Evolutionary conservation across 2,888 invertebrate species (phyloP), one percentile per base, ranked within the genome.

Genomic region (Agonopterix arenella): DNA sequence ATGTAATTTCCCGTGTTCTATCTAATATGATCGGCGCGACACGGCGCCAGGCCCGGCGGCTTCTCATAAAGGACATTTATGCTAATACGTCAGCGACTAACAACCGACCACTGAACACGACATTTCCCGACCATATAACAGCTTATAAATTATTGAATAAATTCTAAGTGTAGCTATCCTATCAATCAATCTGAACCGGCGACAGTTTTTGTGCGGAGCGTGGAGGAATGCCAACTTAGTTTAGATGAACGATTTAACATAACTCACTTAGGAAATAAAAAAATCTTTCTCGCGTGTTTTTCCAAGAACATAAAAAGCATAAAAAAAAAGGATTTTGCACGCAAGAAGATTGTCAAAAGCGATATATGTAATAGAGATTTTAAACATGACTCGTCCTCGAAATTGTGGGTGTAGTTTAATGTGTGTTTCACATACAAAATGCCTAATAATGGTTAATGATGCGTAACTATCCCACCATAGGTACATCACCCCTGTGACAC

Each of bases 1-100:
- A 72, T 84, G 76, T 82, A 84, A 88, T 86, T 88, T 83, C 77
- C 80, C 76, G 73, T 66, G 76, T 73, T 73, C 68, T 72, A 79
- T 79, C 76, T 83, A 80, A 81, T 80, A 70, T 71, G 80, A 77
- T 70, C 72, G 79, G 72, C 79, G 83, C 79, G 80, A 73, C 80
- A 56, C 72, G 85, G 85, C 86, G 86, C 84, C 84, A 77, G 68
- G 73, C 57, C 59, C 67, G 80, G 68, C 84, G 82, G 83, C 80
- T 76, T 76, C 78, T 73, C 70, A 62, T 70, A 80, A 82, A 82
- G 78, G 76, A 73, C 76, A 62, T 75, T 81, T 80, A 85, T 84
- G 80, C 73, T 82, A 84, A 84, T 84, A 73, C 70, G 63, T 76
- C 73, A 75, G 62, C 63, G 54, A 59, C 67, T 72, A 76, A 71